phyloP scores from a whole-genome alignment of 92 coral and sea anemone genomes.

The Palythoa grandis region DNA sequence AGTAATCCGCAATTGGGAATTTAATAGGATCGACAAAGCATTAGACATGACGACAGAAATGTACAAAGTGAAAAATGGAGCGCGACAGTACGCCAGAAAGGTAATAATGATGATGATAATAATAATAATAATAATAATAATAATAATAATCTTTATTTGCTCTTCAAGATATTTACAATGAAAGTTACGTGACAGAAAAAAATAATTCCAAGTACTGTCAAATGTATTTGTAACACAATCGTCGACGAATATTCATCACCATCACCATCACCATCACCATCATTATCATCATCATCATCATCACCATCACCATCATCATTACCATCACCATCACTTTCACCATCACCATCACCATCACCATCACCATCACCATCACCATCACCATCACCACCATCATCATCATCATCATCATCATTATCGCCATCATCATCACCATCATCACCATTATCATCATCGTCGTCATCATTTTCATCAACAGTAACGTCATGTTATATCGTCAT shows the following conservation, averaged over 20 bases:
- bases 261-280: background rate
- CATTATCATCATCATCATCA: background rate
- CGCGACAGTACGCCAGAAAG: background rate
- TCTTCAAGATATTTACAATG: too few species aligned
- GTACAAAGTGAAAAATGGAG: conserved; percentile 16
- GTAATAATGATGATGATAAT: too few species aligned
- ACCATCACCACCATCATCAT: background rate
- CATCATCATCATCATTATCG: background rate
- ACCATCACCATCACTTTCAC: background rate
- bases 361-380: background rate
- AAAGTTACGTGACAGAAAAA: too few species aligned
- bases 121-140: too few species aligned
- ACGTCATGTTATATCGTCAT: background rate
- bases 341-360: background rate
- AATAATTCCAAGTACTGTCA: too few species aligned
- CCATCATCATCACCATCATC: background rate
- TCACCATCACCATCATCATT: background rate
- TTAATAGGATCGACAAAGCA: conserved; percentile 24
- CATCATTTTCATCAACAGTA: background rate
- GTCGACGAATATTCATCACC: background rate
- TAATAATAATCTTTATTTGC: too few species aligned
- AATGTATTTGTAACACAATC: background rate
- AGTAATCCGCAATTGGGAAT: conserved; percentile 5
- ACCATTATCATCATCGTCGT: background rate
- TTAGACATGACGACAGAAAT: background rate